Conservation (phyloP, 2,888 invertebrate genomes). For the Polyommatus icarus region DNA sequence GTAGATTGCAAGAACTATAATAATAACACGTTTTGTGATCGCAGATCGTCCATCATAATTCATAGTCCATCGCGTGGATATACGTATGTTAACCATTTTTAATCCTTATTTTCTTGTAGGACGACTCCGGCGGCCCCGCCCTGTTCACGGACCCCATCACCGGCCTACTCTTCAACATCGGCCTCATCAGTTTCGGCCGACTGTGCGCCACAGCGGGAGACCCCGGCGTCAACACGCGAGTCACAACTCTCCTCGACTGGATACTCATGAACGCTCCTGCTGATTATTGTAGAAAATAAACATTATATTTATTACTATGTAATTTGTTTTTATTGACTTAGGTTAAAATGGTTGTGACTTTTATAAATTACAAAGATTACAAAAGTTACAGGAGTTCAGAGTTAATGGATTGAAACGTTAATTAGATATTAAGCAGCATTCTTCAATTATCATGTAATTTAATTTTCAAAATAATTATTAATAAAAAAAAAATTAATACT, state of each 20-base stretch:
- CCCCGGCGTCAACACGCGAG: conserved; percentile 79
- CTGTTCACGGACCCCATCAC: conserved; percentile 71
- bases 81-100: background rate
- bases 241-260: conserved; percentile 79
- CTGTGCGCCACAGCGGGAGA: conserved; percentile 69
- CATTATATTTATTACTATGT: background rate
- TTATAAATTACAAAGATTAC: too few species aligned
- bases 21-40: too few species aligned
- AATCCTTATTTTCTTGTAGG: background rate
- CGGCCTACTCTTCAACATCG: conserved; percentile 63
- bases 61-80: background rate
- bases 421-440: too few species aligned
- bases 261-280: conserved; percentile 59
- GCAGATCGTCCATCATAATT: too few species aligned
- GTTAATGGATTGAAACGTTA: too few species aligned
- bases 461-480: too few species aligned
- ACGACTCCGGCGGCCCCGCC: conserved; percentile 80
- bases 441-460: too few species aligned
- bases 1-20: too few species aligned
- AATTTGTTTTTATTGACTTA: background rate
- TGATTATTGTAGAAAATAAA: conserved; percentile 56
- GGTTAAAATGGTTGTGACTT: too few species aligned
- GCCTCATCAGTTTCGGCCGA: conserved; percentile 79
- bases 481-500: too few species aligned
- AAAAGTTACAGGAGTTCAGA: too few species aligned